phyloP scores from a whole-genome alignment of 2,797 vertebrate genomes.

The Mus caroli region DNA sequence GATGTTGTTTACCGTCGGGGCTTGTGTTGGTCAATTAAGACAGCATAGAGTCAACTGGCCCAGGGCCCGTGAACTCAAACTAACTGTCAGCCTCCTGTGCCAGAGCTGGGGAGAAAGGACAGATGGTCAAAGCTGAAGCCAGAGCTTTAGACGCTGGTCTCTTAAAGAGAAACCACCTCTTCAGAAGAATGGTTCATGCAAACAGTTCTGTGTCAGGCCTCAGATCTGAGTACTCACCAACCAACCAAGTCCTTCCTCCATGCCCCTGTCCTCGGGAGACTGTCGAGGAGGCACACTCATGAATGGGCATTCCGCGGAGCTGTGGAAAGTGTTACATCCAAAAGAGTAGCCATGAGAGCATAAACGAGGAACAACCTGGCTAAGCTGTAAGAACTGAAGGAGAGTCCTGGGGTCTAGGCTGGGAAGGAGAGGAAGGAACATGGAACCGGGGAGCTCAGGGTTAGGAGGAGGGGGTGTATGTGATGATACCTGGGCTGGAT shows the following conservation, averaged over 20 bases:
- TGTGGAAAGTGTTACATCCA: background rate
- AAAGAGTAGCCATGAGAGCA: rapidly evolving
- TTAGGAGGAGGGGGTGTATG: background rate
- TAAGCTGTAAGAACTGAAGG: background rate
- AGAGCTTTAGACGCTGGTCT: background rate
- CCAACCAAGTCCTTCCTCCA: background rate
- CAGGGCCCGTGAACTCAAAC: rapidly evolving
- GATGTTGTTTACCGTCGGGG: background rate
- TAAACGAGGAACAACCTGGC: background rate
- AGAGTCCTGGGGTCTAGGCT: background rate
- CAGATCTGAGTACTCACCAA: background rate
- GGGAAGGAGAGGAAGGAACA: background rate
- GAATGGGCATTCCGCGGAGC: too few relatives aligned
- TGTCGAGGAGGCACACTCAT: background rate
- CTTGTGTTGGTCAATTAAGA: slow-evolving; percentile 25
- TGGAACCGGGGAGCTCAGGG: rapidly evolving
- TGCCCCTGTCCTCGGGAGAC: background rate
- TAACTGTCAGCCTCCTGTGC: background rate
- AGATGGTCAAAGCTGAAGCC: slow-evolving; percentile 51
- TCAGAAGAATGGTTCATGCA: background rate
- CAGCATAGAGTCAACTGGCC: background rate
- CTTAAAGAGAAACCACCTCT: slow-evolving; percentile 15
- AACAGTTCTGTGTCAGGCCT: rapidly evolving
- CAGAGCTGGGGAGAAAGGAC: slow-evolving; percentile 16
- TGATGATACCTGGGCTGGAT: background rate